phyloP scores from a whole-genome alignment of 92 coral and sea anemone species.

The Epizoanthus ramosus region DNA sequence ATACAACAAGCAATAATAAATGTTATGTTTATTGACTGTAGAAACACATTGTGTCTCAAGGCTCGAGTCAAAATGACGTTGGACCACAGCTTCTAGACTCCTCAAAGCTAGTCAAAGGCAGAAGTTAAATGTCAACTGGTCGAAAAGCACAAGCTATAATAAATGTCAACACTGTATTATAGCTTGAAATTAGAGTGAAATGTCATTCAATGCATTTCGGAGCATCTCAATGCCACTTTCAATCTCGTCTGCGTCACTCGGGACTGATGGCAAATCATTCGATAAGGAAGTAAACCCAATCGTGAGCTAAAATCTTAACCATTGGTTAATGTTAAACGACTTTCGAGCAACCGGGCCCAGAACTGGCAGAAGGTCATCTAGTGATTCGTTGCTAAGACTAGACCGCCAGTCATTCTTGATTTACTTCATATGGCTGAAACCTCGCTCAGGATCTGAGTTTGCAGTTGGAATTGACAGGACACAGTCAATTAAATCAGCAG shows the following conservation, averaged over 20 bases:
- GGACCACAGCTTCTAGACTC: no score
- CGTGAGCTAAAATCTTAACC: no score
- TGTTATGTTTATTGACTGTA: no score
- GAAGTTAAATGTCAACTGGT: conserved; percentile 4
- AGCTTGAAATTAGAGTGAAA: conserved; percentile 26
- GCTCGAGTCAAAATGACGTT: no score
- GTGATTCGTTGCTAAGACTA: background rate
- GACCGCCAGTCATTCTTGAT: conserved; percentile 13
- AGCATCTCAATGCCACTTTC: conserved; percentile 15
- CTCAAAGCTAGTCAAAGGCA: background rate
- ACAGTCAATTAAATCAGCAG: background rate
- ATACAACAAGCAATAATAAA: no score
- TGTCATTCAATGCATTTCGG: conserved; percentile 30
- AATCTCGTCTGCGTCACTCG: conserved; percentile 23
- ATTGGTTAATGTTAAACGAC: no score
- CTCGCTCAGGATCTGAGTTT: conserved; percentile 10
- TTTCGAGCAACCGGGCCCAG: no score
- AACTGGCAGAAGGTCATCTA: conserved; percentile 21
- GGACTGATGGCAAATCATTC: background rate
- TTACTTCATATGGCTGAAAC: conserved; percentile 6
- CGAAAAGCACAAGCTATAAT: conserved; percentile 2
- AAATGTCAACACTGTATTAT: conserved; percentile 8
- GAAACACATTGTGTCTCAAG: no score
- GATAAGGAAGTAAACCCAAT: no score
- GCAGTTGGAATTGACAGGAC: conserved; percentile 9